Evolutionary conservation across 2,113 vertebrate species (phyloP), one percentile per base, ranked within the genome.

Genomic region (Lasiurus borealis): DNA sequence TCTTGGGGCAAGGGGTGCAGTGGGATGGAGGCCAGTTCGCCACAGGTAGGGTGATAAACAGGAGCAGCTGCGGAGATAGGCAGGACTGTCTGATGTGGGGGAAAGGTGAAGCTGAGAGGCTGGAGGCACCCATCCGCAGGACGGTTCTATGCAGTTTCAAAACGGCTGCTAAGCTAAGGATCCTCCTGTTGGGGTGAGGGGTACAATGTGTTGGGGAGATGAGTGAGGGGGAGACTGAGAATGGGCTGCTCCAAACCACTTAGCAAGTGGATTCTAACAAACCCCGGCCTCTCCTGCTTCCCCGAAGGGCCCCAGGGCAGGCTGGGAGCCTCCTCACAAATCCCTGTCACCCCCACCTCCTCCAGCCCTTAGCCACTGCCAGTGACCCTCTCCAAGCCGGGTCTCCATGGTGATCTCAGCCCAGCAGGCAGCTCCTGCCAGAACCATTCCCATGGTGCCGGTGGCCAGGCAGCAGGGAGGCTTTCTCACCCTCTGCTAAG

Each of bases 371-470:
- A 96, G 96, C 95, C 95, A 96, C 75, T 96, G 96, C 97, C 96
- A 97, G 96, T 97, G 97, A 97, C 97, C 97, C 97, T 97, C 95
- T 97, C 96, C 90, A 97, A 97, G 97, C 97, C 95, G 93, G 96
- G 97, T 97, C 97, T 94, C 97, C 97, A 97, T 97, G 97, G 97
- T 97, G 97, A 97, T 97, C 97, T 97, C 96, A 97, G 92, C 97
- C 96, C 97, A 97, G 97, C 97, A 95, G 95, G 97, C 93, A 16
- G 96, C 94, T 97, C 83, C 95, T 96, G 97, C 97, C 97, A 97
- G 97, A 97, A 94, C 92, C 93, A 91, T 95, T 95, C 93, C 91
- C 69, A 87, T 10, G 86, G 97, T 92, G 95, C 97, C 73, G 2
- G 96, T 34, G 88, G 95, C 96, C 95, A 95, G 97, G 97, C 94